Percentiles rank a stretch among this genome's conserved stretches.
These are phyloP conservation scores for Eilema griseolum DNA, from an alignment of 2,888 invertebrate species.

Conservation along the genomic window DNA sequence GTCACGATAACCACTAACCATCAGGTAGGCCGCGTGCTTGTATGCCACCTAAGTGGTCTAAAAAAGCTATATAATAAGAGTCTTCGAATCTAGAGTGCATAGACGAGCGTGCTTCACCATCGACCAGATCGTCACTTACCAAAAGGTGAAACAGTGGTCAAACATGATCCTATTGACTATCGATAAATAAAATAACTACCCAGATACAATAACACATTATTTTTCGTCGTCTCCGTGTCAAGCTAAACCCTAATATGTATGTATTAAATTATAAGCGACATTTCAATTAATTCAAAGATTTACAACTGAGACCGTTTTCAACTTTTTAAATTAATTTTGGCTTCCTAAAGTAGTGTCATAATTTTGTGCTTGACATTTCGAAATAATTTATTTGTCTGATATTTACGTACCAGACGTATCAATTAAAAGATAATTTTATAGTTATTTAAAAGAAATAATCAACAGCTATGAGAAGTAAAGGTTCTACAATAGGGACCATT, in stretches of 20 bases:
- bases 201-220: not conserved
- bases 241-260: not conserved
- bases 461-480: not conserved
- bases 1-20: too few species aligned
- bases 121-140: too few species aligned
- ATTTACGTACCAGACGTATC: not conserved
- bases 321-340: not conserved
- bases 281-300: not conserved
- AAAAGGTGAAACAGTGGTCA: too few species aligned
- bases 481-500: not conserved
- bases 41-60: too few species aligned
- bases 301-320: not conserved
- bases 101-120: too few species aligned
- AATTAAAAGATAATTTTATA: not conserved
- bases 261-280: not conserved
- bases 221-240: not conserved
- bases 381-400: not conserved
- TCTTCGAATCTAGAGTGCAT: too few species aligned
- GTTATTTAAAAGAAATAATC: not conserved
- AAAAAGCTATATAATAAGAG: too few species aligned
- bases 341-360: not conserved
- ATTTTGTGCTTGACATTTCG: not conserved
- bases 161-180: too few species aligned
- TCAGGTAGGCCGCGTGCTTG: too few species aligned
- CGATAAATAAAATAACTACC: too few species aligned